These are phyloP conservation scores for Enteromius thamalakanensis DNA, from an alignment of 2,797 vertebrate genomes.

Conservation along the genomic window DNA sequence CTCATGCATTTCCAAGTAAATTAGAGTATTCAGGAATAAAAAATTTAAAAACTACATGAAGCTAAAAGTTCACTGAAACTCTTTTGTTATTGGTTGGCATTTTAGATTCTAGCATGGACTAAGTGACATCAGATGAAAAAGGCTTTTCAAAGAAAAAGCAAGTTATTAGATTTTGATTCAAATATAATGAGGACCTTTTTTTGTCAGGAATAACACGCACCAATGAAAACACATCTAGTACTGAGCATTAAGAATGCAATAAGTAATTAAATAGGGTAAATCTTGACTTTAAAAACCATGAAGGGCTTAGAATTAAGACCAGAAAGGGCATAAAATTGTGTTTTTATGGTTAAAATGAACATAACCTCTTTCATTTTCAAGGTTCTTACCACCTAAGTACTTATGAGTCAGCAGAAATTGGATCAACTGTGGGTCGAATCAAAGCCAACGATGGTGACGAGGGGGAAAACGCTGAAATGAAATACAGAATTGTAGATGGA, in stretches of 20 bases:
- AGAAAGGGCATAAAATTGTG: background rate
- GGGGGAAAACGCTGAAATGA: conserved; percentile 83
- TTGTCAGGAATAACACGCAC: background rate
- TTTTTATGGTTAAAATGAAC: conserved; percentile 1
- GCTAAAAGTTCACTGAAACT: background rate
- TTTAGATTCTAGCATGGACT: background rate
- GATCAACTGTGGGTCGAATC: conserved; percentile 82
- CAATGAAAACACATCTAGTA: background rate
- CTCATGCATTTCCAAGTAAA: background rate
- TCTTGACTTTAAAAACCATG: background rate
- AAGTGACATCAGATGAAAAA: background rate
- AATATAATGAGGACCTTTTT: background rate
- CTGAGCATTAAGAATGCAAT: background rate
- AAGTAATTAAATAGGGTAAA: background rate
- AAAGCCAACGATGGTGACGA: conserved; percentile 85
- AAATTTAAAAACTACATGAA: background rate
- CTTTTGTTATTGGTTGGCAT: background rate
- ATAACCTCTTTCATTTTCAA: conserved; percentile 55
- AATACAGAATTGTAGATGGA: conserved; percentile 81
- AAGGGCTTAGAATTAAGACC: background rate
- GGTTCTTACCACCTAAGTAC: conserved; percentile 83
- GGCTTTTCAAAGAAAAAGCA: background rate
- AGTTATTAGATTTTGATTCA: background rate
- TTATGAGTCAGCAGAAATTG: conserved; percentile 79
- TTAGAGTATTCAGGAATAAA: background rate